Evolutionary conservation across 92 coral and sea anemone species (phyloP).

Genomic region (Porites rus): DNA sequence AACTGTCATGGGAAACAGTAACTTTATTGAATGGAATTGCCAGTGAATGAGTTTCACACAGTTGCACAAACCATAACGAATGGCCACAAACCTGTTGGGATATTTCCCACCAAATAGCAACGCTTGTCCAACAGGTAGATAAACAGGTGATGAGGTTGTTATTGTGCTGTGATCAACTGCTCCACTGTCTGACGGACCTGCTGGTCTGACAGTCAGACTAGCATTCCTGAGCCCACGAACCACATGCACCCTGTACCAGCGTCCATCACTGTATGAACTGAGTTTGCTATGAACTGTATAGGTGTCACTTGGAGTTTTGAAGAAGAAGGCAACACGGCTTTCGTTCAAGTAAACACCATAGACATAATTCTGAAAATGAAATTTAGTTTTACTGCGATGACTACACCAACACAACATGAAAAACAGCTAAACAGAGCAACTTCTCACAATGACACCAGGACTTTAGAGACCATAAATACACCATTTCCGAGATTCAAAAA

Average conservation of each 20-base stretch:
- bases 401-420: not conserved
- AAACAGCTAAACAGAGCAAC: not conserved
- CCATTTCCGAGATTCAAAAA: too few species aligned
- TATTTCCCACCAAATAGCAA: slow-evolving; percentile 89
- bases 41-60: too few species aligned
- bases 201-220: slow-evolving; percentile 77
- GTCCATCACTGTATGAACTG: slow-evolving; percentile 84
- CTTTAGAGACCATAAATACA: too few species aligned
- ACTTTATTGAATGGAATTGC: too few species aligned
- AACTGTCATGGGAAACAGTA: too few species aligned
- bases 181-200: slow-evolving; percentile 64
- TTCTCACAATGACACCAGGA: too few species aligned
- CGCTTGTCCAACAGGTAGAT: slow-evolving; percentile 64
- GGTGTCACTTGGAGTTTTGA: slow-evolving; percentile 53
- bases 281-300: slow-evolving; percentile 63
- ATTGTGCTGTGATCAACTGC: slow-evolving; percentile 51
- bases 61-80: too few species aligned
- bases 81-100: slow-evolving; percentile 68
- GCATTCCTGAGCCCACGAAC: slow-evolving; percentile 84
- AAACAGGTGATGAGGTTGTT: slow-evolving; percentile 41
- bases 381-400: not conserved
- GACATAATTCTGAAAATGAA: slow-evolving; percentile 65
- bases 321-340: slow-evolving; percentile 83
- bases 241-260: slow-evolving; percentile 87
- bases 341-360: slow-evolving; percentile 80